Evolutionary conservation across 2,113 vertebrate species (phyloP), one percentile per base, ranked within the genome.

Genomic region (Hippopotamus amphibius): DNA sequence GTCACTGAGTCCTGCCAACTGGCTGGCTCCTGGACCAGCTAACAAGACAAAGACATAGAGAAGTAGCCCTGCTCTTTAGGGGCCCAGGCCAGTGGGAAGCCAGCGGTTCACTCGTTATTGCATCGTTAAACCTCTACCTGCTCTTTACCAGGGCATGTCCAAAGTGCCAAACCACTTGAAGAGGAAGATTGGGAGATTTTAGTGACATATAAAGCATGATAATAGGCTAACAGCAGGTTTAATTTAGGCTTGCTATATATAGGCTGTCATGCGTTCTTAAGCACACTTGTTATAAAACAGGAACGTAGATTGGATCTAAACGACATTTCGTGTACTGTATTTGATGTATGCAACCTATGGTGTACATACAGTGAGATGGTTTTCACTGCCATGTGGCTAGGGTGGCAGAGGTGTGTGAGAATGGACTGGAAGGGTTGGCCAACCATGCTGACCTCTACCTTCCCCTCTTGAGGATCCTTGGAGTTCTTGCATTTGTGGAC

Each of bases 101-200:
- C 50, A 89, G 7, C 26, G 3, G 10, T 24, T 69, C 30, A 1
- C 26, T 21, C 28, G 21, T 2, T 2, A 33, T 0, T 2, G 0
- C 28, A n/a, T 63, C 69, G 41, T 28, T 65, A 43, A 82, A 72
- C 24, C 13, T 41, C 9, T 1, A 63, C 8, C 41, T 92, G 84
- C 15, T 43, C 21, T 43, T 33, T 71, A 43, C 11, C 2, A 43
- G 22, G 12, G 7, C 12, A 6, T 41, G 5, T 61, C 7, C 53
- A 57, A 79, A 82, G 33, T 33, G 33, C 76, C 41, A 14, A 80
- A 10, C 8, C 46, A 81, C n/a, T 3, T 1, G 30, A 30, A 59
- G 50, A 59, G 6, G 79, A 57, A 59, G 89, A 41, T 24, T 50
- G 48, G 77, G 72, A 74, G 5, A 59, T 0, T 24, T 16, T 21